Evolutionary conservation across 2,888 invertebrate species (phyloP), one percentile per base, ranked within the genome.

Genomic region (Carcina quercana): DNA sequence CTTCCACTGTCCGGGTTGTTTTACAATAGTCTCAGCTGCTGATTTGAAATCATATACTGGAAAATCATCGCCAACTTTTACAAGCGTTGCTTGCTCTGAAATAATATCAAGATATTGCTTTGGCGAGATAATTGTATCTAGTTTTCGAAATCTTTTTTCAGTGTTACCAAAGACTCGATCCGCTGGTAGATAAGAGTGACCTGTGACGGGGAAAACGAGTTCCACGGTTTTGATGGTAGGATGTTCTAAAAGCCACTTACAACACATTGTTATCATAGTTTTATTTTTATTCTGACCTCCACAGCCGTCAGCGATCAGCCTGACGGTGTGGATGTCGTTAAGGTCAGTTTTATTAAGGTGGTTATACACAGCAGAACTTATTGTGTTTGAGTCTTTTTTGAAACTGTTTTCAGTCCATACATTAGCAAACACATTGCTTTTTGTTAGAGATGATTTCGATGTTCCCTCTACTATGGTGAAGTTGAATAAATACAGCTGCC

Each of bases 211-310:
- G 33, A 54, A 51, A 28, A 55, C 40, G 13, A 53, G 22, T 42
- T 55, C 40, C 4, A 49, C 28, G 20, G 13, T 26, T 25, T 46
- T 38, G 7, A 51, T 13, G n/a, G n/a, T n/a, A 3, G 21, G 21
- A 11, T 26, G 15, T 11, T 32, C 38, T 30, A 21, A 8, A 3
- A 50, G 12, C 50, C 49, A 54, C 25, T 37, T 37, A 14, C 15
- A 22, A 7, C 21, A 32, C 22, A 28, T 25, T 3, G 13, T 17
- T 1, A 47, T 31, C 37, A 57, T 36, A 5, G 38, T 50, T 5
- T 38, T 37, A 39, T 56, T 59, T 38, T 54, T 57, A 30, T 55
- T 59, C 40, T 61, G 56, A n/a, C 53, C 53, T 8, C 40, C 50
- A 30, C 56, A 58, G 13, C 51, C 56, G 40, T 59, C 59, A 8